A percentile compares a stretch with the other conserved stretches of the same genome.
Evolutionary conservation across 2,797 vertebrate species (phyloP).

Genomic region (Hozukius guyotensis): DNA sequence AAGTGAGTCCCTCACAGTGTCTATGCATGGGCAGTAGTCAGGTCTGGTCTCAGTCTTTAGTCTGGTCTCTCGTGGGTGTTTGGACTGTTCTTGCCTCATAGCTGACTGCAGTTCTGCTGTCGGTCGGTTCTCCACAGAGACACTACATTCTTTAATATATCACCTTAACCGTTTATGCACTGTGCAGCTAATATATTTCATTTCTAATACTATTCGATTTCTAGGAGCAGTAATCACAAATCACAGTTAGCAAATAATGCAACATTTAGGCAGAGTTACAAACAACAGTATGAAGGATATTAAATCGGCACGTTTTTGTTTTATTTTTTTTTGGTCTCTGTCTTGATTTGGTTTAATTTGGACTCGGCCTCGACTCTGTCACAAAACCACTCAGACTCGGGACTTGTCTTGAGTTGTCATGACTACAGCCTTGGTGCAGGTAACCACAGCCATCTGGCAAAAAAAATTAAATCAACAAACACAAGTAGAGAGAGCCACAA

Average conservation of each 20-base stretch:
- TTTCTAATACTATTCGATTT: not conserved
- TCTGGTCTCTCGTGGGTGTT: too few relatives aligned
- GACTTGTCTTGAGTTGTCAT: not conserved
- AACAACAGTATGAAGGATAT: not conserved
- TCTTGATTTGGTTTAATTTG: not conserved
- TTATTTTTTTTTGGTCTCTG: not conserved
- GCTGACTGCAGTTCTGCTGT: too few relatives aligned
- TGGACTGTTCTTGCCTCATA: too few relatives aligned
- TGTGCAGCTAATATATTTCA: not conserved
- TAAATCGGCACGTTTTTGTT: not conserved
- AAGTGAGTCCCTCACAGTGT: not conserved
- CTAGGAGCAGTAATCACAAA: not conserved
- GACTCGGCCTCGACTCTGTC: not conserved
- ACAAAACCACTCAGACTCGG: not conserved
- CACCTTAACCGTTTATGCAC: too few relatives aligned
- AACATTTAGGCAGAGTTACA: not conserved
- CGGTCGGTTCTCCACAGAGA: too few relatives aligned
- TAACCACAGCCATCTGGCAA: not conserved
- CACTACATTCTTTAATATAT: too few relatives aligned
- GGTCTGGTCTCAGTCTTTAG: not conserved
- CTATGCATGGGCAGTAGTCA: not conserved
- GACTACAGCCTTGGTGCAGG: not conserved
- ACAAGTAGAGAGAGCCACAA: not conserved
- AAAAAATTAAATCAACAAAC: not conserved
- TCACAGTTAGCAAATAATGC: not conserved